Evolutionary conservation across 2,797 vertebrate species (phyloP), one percentile per base, ranked within the genome.

Genomic region (Eremophila alpestris): DNA sequence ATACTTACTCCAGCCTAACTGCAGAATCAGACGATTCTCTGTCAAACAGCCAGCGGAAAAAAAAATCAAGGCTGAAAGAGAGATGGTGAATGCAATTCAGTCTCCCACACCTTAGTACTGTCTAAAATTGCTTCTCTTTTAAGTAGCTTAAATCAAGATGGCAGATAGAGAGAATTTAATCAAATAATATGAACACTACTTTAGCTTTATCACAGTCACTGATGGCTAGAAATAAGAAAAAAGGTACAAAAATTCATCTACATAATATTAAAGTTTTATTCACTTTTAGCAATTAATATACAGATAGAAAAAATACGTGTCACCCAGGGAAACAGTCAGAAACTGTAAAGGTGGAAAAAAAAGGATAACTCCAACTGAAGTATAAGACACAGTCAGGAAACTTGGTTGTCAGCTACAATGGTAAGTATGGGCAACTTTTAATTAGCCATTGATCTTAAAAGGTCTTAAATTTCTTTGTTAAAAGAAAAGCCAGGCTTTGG

Each of bases 31-130:
- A 83, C 2, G 98, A 98, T 76, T 95, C 54, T 94, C 97, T 98
- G 96, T 99, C 98, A 96, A 99, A 99, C 49, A 99, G 96, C 99
- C 99, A 99, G 34, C 98, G 98, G 94, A 99, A 99, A 98, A 99
- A 99, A 77, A 99, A 97, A 13, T 98, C 98, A 63, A 99, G 98
- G 96, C 99, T 99, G 96, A 36, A 97, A 95, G 68, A 94, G 84
- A 97, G 58, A 94, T 5, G 8, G 58, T 82, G 70, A 48, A 67
- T 43, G 41, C 60, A 62, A 83, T 70, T 92, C 46, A 95, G 56
- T 51, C 86, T 75, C 46, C 43, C 68, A 38, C 41, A 90, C 17
- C 65, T 71, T 26, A 34, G 18, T 41, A 63, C 9, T 40, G 11
- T 23, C 21, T 48, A 87, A 88, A 93, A 81, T 41, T 19, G 8